These are phyloP conservation scores for Oligia latruncula DNA, from an alignment of 2,888 invertebrate species.

Conservation along the genomic window DNA sequence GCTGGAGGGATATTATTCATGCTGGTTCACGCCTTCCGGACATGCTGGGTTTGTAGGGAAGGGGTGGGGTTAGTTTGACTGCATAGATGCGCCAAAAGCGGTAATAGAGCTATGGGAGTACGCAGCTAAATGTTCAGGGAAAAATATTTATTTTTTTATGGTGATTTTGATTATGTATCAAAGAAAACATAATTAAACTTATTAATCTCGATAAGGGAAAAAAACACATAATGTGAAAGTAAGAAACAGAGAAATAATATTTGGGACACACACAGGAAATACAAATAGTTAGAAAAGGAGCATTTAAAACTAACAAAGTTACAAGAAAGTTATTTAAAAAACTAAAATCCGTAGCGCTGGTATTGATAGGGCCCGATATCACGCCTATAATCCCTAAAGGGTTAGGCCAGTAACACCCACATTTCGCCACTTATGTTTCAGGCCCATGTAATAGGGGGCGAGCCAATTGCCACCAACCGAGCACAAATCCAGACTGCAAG, in stretches of 20 bases:
- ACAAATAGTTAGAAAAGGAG: too few relatives aligned
- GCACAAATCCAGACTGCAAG: neutral
- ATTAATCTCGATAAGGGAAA: neutral
- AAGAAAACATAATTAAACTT: neutral
- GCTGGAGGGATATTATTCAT: constrained; percentile 46
- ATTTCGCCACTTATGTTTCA: neutral
- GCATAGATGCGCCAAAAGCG: constrained; percentile 11
- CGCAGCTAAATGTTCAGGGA: neutral
- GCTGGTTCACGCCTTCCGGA: constrained; percentile 35
- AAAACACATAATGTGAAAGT: too few relatives aligned
- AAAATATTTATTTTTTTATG: neutral
- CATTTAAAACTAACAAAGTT: too few relatives aligned
- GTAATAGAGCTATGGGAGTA: neutral
- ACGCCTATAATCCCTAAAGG: too few relatives aligned
- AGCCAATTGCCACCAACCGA: too few relatives aligned
- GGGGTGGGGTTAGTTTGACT: neutral
- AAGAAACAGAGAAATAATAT: too few relatives aligned
- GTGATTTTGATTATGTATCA: neutral
- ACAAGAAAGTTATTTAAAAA: too few relatives aligned
- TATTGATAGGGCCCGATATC: too few relatives aligned
- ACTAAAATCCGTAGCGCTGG: too few relatives aligned
- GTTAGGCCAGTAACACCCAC: neutral
- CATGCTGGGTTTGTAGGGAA: neutral
- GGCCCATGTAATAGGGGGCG: neutral
- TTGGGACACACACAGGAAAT: too few relatives aligned